Conservation (phyloP, 2,888 invertebrate species). For the Lycophotia porphyrea region DNA sequence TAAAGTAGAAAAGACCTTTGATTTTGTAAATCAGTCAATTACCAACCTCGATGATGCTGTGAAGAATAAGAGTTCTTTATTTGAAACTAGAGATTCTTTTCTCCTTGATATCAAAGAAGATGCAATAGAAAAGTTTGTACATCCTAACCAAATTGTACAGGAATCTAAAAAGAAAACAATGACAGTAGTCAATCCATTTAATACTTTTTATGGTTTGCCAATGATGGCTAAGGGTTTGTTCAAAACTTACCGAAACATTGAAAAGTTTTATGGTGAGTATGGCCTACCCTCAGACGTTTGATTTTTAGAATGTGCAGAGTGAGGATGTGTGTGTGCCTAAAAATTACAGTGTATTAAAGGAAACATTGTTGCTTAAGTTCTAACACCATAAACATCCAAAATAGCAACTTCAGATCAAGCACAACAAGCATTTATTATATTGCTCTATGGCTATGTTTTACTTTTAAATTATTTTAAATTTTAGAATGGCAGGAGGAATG, state of each 20-base stretch:
- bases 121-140: slow-evolving; percentile 68
- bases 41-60: slow-evolving; percentile 78
- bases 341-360: neutral
- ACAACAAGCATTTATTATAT: neutral
- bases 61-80: slow-evolving; percentile 73
- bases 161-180: slow-evolving; percentile 48
- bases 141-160: slow-evolving; percentile 45
- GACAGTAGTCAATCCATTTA: slow-evolving; percentile 52
- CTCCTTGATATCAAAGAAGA: slow-evolving; percentile 83
- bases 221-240: slow-evolving; percentile 92
- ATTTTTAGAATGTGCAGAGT: neutral
- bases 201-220: slow-evolving; percentile 95
- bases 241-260: slow-evolving; percentile 94
- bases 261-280: slow-evolving; percentile 94
- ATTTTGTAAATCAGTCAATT: slow-evolving; percentile 89
- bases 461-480: neutral
- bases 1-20: slow-evolving; percentile 83
- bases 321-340: no score
- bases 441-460: neutral
- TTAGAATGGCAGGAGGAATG: slow-evolving; percentile 99
- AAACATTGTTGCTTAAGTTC: neutral
- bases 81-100: slow-evolving; percentile 86
- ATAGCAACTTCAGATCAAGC: no score
- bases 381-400: no score
- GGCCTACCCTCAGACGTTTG: neutral